Evolutionary conservation across 2,113 vertebrate species (phyloP), one percentile per base, ranked within the genome.

Genomic region (Cnemophilus loriae): DNA sequence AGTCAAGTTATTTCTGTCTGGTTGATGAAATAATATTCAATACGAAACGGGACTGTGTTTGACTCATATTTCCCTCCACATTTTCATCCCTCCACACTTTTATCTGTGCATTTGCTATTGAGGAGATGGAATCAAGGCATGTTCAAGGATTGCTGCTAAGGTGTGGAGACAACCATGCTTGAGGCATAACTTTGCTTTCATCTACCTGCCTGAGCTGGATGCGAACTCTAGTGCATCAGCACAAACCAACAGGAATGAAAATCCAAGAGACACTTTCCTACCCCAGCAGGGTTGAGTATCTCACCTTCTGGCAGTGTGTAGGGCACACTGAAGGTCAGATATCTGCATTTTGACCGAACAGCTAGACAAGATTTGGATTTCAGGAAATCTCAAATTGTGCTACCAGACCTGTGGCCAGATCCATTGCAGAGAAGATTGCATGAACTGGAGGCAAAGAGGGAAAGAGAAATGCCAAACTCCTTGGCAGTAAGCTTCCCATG

Each of bases 11-110:
- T 65, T 94, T 76, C 84, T 85, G 70, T 80, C 67, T 65, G 24
- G 42, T 21, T 80, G 84, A 69, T 91, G 84, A 91, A 94, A 94
- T 39, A 96, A 77, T 79, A 85, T 83, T 87, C 49, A 74, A 77
- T 50, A 76, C 1, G 3, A 28, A 79, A 90, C 3, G 55, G 55
- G 42, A 73, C 28, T 85, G 75, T 2, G 3, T 35, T 87, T 50
- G 67, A 65, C 69, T 90, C 39, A 8, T 65, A 12, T 59, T 74
- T 78, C 76, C 76, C 56, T 87, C 53, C 20, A n/a, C 61, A 19
- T 42, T 49, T 79, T 85, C 70, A 93, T 28, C 49, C 37, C 70
- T 69, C 33, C 55, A 23, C n/a, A 44, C 42, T 90, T 91, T 70
- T 42, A 87, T 32, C 70, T 74, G 23, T 32, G 21, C 26, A 37